Conservation (phyloP, 2,888 invertebrate species). For the Minunthozetes semirufus region DNA sequence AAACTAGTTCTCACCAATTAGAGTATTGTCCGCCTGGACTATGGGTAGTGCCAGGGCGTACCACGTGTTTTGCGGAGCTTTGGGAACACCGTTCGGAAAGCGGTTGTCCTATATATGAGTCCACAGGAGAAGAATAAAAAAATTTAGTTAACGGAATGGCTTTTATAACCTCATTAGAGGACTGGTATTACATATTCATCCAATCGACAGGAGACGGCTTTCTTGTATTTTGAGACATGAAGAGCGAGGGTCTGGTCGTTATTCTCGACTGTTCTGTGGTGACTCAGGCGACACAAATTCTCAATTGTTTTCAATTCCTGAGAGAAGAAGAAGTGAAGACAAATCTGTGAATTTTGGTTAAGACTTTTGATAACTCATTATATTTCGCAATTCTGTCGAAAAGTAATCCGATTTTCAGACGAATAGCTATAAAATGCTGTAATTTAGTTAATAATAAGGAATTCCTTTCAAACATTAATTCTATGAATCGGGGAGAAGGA, state of each 20-base stretch:
- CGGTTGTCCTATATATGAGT: slow-evolving; percentile 50
- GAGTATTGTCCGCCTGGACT: slow-evolving; percentile 57
- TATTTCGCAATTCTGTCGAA: too few relatives aligned
- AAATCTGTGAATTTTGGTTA: too few relatives aligned
- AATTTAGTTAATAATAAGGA: too few relatives aligned
- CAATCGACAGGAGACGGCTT: background rate
- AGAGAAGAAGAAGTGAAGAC: background rate
- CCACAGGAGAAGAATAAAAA: background rate
- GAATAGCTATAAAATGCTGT: too few relatives aligned
- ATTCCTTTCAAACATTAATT: too few relatives aligned
- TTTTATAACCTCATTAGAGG: background rate
- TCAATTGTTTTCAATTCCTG: slow-evolving; percentile 36
- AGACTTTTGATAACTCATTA: too few relatives aligned
- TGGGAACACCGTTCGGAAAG: slow-evolving; percentile 52
- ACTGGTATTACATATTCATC: slow-evolving; percentile 8
- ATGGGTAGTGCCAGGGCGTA: slow-evolving; percentile 56
- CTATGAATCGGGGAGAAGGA: too few relatives aligned
- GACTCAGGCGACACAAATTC: background rate
- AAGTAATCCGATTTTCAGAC: too few relatives aligned
- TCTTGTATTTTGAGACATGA: background rate
- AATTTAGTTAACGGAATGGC: slow-evolving; percentile 18
- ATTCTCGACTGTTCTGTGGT: slow-evolving; percentile 46
- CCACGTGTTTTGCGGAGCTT: slow-evolving; percentile 45
- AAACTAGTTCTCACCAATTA: slow-evolving; percentile 50
- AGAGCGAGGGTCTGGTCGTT: slow-evolving; percentile 42